Evolutionary conservation across 2,797 vertebrate genomes (phyloP).

Genomic region (Monodelphis domestica): DNA sequence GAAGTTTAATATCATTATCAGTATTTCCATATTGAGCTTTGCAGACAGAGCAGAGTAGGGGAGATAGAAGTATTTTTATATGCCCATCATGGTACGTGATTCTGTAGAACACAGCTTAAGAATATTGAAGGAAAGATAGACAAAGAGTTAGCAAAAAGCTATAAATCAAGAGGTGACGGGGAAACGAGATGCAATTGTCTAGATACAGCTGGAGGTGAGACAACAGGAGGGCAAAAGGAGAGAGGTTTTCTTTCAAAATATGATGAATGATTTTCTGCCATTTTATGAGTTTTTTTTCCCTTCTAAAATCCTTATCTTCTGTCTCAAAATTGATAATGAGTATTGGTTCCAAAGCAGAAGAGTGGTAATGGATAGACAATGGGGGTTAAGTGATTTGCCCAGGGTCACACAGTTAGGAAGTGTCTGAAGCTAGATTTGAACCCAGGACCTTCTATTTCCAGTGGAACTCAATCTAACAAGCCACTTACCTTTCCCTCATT

Average conservation of each 20-base stretch:
- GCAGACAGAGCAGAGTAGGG: not conserved
- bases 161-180: conserved; percentile 1
- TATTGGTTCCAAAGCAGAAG: too few relatives aligned
- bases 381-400: too few relatives aligned
- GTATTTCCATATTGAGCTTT: conserved; percentile 9
- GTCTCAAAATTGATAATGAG: too few relatives aligned
- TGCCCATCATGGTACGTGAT: not conserved
- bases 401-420: too few relatives aligned
- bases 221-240: not conserved
- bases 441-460: too few relatives aligned
- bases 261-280: conserved; percentile 5
- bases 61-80: not conserved
- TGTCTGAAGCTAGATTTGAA: too few relatives aligned
- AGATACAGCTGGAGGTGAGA: not conserved
- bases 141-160: not conserved
- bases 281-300: conserved; percentile 11
- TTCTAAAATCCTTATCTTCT: too few relatives aligned
- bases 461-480: too few relatives aligned
- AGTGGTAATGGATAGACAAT: too few relatives aligned
- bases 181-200: not conserved
- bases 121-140: conserved; percentile 7
- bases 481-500: too few relatives aligned
- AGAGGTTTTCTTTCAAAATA: not conserved
- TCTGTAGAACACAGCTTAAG: not conserved
- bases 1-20: not conserved